These are phyloP conservation scores for Burhinus bistriatus DNA, from an alignment of 2,113 vertebrate genomes.

Conservation along the genomic window DNA sequence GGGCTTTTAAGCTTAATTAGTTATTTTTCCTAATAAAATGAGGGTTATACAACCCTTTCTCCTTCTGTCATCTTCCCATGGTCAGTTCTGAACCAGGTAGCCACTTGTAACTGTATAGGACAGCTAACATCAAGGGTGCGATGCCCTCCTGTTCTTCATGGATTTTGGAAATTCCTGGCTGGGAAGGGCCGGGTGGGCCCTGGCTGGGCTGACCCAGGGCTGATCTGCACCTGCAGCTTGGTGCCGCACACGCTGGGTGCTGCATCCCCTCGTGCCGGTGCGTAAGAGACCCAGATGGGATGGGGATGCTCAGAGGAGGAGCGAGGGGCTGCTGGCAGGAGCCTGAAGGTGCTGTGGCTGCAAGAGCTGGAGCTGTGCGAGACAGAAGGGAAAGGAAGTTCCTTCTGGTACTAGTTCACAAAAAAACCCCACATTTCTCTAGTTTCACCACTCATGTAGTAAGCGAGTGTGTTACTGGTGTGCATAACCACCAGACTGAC, in stretches of 20 bases:
- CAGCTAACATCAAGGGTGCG: not conserved
- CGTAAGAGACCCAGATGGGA: not conserved
- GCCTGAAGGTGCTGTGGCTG: not conserved
- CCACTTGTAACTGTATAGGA: not conserved
- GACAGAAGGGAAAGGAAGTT: not conserved
- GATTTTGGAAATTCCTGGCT: not conserved
- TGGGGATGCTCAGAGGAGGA: not conserved
- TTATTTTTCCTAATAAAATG: not conserved
- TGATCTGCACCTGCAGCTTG: not conserved
- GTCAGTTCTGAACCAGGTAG: not conserved
- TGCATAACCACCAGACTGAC: not conserved
- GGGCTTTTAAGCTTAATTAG: not conserved
- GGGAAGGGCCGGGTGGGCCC: not conserved
- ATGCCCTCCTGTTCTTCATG: not conserved
- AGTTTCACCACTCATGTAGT: not conserved
- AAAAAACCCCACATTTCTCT: not conserved
- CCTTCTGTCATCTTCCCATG: not conserved
- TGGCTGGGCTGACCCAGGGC: not conserved
- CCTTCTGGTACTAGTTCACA: not conserved
- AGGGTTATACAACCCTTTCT: not conserved
- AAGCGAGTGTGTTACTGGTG: not conserved
- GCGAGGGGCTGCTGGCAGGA: not conserved
- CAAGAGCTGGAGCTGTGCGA: not conserved
- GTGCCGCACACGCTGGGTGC: not conserved
- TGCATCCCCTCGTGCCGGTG: fast-evolving